Conservation (phyloP, 2,797 vertebrate species). For the Oreochromis grahami region DNA sequence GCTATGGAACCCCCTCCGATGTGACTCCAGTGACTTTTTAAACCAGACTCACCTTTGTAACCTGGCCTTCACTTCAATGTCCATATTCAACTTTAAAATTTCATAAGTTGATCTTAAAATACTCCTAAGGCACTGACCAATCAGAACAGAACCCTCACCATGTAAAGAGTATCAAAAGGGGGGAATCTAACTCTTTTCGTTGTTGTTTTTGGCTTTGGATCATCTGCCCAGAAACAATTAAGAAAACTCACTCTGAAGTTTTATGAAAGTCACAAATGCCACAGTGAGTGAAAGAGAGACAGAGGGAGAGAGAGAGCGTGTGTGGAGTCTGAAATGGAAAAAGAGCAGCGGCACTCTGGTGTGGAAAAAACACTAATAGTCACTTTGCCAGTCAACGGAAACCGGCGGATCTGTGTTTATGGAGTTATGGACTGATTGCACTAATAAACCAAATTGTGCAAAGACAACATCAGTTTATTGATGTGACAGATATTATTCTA, state of each 20-base stretch:
- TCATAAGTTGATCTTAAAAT: not conserved
- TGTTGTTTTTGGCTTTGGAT: slow-evolving; percentile 59
- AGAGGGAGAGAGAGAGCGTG: accelerated
- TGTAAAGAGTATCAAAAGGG: not conserved
- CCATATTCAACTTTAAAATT: not conserved
- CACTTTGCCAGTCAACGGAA: slow-evolving; percentile 20
- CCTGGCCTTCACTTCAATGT: not conserved
- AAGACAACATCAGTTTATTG: slow-evolving; percentile 50
- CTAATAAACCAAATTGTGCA: slow-evolving; percentile 52
- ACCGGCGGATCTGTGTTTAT: slow-evolving; percentile 34
- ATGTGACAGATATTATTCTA: slow-evolving; percentile 32
- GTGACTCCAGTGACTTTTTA: not conserved
- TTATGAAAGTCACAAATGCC: slow-evolving; percentile 46
- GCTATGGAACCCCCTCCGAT: not conserved
- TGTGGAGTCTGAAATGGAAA: not conserved
- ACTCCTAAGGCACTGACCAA: not conserved
- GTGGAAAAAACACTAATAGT: slow-evolving; percentile 34
- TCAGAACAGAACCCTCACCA: not conserved
- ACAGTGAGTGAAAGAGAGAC: not conserved
- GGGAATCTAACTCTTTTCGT: not conserved
- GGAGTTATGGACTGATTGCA: slow-evolving; percentile 18
- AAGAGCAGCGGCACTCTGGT: not conserved
- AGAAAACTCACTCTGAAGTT: slow-evolving; percentile 55
- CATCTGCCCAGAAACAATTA: slow-evolving; percentile 40
- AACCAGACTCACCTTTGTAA: not conserved